Evolutionary conservation across 2,113 vertebrate species (phyloP), one percentile per base, ranked within the genome.

Genomic region (Sander lucioperca): DNA sequence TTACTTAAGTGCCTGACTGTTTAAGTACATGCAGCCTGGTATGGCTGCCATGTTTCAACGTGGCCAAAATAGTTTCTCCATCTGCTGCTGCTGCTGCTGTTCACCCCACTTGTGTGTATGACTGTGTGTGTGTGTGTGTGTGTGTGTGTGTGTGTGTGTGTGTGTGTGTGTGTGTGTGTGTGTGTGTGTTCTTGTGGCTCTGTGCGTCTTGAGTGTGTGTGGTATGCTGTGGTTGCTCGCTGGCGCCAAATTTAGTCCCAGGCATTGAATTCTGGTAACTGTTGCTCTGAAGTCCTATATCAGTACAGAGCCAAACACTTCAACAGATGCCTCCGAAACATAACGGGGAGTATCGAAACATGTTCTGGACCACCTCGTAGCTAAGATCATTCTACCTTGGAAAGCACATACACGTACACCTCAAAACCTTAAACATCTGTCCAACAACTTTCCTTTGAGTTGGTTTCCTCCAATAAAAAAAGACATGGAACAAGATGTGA

Each of bases 31-130:
- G 74, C 50, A 65, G 84, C 59, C 82, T 83, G 90, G 91, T 89
- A 85, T 63, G 65, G 76, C 84, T 91, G 90, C 86, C 91, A 89
- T 91, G 86, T 82, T 90, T 90, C 85, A 86, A 92, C 87, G 83
- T 88, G 79, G 90, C 91, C 89, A 92, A 91, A 95, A 94, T 95
- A 95, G 92, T 94, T 95, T 87, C 90, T 91, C 92, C 93, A 94
- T 95, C 94, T 95, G 94, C 92, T 89, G 85, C 86, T 67, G 61
- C 39, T 16, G 77, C 70, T 23, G 74, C 45, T 81, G 78, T 76
- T 80, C 61, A 81, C 66, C 74, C 78, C 64, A 79, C 80, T 88
- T 71, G 47, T 82, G 83, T 68, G 78, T 67, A 48, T 74, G 54
- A 84, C 53, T 82, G 80, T 62, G 59, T 69, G 50, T 73, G 43